Conservation (phyloP, 2,113 vertebrate species). For the Gymnorhina tibicen region DNA sequence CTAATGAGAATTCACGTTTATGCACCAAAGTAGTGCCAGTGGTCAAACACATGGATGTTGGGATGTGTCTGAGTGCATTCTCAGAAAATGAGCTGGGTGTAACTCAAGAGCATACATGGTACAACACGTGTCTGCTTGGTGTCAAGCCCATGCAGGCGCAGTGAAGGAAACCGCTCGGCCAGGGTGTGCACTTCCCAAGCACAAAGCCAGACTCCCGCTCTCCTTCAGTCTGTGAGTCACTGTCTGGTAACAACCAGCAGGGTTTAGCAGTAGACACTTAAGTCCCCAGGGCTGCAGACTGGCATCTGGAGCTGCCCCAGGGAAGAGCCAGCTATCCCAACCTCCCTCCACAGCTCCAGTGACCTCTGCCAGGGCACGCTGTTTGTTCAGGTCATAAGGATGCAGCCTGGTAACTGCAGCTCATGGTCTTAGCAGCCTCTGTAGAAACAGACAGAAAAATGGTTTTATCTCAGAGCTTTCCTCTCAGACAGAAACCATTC, state of each 20-base stretch:
- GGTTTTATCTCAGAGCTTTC: background rate
- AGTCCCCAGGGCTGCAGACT: background rate
- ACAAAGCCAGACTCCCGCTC: background rate
- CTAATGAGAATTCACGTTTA: background rate
- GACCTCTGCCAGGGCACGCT: background rate
- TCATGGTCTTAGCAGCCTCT: background rate
- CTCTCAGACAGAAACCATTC: background rate
- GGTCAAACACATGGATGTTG: background rate
- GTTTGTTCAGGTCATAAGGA: background rate
- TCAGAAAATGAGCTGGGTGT: background rate
- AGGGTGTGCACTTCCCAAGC: background rate
- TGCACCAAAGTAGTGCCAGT: background rate
- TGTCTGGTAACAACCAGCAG: background rate
- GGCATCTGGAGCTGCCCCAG: background rate
- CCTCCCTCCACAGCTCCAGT: background rate
- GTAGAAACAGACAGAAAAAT: background rate
- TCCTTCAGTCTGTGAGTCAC: background rate
- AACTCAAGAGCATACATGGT: background rate
- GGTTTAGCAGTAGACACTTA: background rate
- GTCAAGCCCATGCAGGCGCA: background rate
- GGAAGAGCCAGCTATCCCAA: background rate
- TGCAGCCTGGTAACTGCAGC: background rate
- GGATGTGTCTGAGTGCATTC: background rate
- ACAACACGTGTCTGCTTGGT: background rate
- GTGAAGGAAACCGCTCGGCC: background rate